Percentiles rank a stretch among this genome's conserved stretches.
Evolutionary conservation across 2,797 vertebrate genomes (phyloP).

Genomic region (Philypnodon macrostomus): DNA sequence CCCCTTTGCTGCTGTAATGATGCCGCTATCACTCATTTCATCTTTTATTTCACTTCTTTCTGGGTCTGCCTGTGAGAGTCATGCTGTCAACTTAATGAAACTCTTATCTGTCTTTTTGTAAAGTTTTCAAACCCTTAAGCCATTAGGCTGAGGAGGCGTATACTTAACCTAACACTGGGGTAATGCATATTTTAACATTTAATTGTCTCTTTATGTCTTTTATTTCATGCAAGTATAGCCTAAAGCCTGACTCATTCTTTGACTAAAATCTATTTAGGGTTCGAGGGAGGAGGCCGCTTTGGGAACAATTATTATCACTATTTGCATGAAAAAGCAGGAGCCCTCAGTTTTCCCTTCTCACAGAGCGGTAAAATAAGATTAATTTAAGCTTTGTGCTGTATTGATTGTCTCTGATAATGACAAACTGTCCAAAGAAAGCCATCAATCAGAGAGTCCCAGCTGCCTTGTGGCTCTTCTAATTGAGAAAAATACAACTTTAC

Average conservation of each 20-base stretch:
- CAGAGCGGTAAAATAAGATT: conserved; percentile 26
- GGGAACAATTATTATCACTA: conserved; percentile 46
- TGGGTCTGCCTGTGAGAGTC: conserved; percentile 27
- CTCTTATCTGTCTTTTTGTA: conserved; percentile 17
- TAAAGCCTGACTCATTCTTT: conserved; percentile 29
- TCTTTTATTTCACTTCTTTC: conserved; percentile 23
- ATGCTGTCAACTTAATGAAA: conserved; percentile 30
- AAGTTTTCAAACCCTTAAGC: conserved; percentile 18
- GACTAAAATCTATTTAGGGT: conserved; percentile 34
- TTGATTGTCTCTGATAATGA: conserved; percentile 49
- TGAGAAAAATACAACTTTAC: conserved; percentile 1
- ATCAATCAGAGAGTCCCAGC: conserved; percentile 27
- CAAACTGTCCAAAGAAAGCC: conserved; percentile 24
- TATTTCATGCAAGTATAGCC: conserved; percentile 26
- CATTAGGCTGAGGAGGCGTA: conserved; percentile 12
- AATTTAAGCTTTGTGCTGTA: conserved; percentile 40
- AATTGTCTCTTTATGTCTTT: conserved; percentile 28
- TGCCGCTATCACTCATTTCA: conserved; percentile 25
- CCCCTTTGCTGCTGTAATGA: conserved; percentile 35
- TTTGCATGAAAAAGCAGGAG: conserved; percentile 54
- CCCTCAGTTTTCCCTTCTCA: conserved; percentile 30
- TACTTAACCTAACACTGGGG: conserved; percentile 1
- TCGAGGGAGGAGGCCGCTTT: conserved; percentile 18
- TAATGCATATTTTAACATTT: conserved; percentile 21
- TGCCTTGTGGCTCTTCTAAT: conserved; percentile 10